Evolutionary conservation across 2,113 vertebrate genomes (phyloP).

Genomic region (Xiphophorus couchianus): DNA sequence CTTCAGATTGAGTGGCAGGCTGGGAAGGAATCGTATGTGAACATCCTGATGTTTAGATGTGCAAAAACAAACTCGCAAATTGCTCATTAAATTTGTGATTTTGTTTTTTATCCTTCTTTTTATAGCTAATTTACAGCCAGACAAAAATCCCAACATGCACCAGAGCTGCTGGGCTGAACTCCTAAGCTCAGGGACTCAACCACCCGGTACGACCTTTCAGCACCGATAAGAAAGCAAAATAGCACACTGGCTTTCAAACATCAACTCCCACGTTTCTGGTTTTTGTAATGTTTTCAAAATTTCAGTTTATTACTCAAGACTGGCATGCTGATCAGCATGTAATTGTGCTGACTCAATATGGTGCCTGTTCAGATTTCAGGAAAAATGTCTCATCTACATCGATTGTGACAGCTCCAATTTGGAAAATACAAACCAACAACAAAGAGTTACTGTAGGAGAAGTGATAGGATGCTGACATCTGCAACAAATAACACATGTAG

Average conservation of each 20-base stretch:
- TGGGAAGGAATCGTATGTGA: not conserved
- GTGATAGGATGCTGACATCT: not conserved
- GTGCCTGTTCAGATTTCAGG: conserved; percentile 24
- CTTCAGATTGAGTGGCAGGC: not conserved
- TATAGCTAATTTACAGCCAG: not conserved
- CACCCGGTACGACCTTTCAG: conserved; percentile 5
- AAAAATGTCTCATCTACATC: conserved; percentile 23
- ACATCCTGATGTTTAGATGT: not conserved
- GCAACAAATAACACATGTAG: not conserved
- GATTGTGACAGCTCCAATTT: not conserved
- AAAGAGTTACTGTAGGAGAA: not conserved
- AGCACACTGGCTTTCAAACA: conserved; percentile 3
- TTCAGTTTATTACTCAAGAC: conserved; percentile 49
- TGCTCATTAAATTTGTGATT: not conserved
- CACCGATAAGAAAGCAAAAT: conserved; percentile 2
- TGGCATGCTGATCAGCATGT: conserved; percentile 37
- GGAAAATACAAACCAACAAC: not conserved
- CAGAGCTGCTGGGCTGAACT: conserved; percentile 4
- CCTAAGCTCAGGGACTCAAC: not conserved
- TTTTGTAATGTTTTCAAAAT: conserved; percentile 31
- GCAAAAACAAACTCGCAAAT: not conserved
- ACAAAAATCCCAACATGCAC: not conserved
- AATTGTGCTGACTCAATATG: conserved; percentile 57
- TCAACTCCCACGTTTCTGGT: conserved; percentile 47
- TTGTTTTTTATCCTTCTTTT: too few relatives aligned